These are phyloP conservation scores for Aspidoscelis tigris DNA, from an alignment of 2,113 vertebrate genomes.

Conservation along the genomic window DNA sequence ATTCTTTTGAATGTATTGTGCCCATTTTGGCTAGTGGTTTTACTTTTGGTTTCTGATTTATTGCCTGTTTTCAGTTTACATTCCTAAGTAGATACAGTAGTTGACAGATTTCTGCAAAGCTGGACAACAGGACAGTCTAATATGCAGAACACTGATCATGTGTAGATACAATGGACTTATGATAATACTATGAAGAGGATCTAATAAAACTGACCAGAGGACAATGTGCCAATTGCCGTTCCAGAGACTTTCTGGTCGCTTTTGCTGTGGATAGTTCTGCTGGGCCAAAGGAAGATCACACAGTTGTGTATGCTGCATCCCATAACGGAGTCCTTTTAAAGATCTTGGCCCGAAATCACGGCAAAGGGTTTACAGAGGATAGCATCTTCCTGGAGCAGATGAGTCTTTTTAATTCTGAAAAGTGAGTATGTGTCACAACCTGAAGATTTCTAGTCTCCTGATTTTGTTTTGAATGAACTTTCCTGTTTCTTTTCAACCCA, in stretches of 20 bases:
- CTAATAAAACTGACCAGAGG: conserved; percentile 36
- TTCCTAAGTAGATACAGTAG: too few species aligned
- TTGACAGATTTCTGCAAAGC: too few species aligned
- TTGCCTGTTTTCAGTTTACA: too few species aligned
- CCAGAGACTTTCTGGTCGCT: conserved; percentile 91
- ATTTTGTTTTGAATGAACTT: conserved; percentile 29
- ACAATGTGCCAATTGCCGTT: conserved; percentile 51
- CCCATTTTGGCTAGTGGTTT: too few species aligned
- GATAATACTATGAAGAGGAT: conserved; percentile 14
- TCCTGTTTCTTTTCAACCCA: conserved; percentile 48
- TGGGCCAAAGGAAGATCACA: conserved; percentile 90
- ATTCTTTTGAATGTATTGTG: too few species aligned
- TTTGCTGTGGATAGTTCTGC: conserved; percentile 91
- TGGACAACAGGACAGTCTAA: too few species aligned
- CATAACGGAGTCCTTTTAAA: conserved; percentile 94
- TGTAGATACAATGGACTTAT: not conserved
- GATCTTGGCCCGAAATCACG: conserved; percentile 89
- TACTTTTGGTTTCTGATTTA: too few species aligned
- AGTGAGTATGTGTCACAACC: conserved; percentile 77
- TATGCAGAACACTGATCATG: too few species aligned
- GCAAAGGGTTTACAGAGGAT: conserved; percentile 90
- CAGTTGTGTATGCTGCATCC: conserved; percentile 93
- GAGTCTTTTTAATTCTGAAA: conserved; percentile 92
- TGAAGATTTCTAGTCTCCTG: not conserved
- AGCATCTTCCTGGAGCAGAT: conserved; percentile 97